Percentiles rank a stretch among this genome's conserved stretches.
Conservation (phyloP, 1,140 invertebrate genomes). For the Coptotermes formosanus region DNA sequence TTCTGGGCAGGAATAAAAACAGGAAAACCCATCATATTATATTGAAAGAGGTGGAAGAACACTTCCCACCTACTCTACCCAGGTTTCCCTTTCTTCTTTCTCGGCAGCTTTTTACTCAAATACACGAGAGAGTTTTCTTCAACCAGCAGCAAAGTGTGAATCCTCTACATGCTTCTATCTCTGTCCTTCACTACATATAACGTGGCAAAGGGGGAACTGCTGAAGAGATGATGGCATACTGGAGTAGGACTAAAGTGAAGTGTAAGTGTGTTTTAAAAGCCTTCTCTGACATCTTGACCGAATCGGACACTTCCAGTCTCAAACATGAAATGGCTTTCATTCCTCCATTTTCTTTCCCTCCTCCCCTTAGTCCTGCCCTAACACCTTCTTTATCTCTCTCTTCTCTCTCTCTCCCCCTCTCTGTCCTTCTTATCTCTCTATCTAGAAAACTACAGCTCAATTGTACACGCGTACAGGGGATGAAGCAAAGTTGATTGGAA, state of each 20-base stretch:
- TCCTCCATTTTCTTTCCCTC: constrained; percentile 25
- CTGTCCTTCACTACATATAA: neutral
- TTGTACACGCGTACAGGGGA: too few relatives aligned
- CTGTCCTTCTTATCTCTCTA: neutral
- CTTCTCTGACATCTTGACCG: constrained; percentile 36
- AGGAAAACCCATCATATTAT: neutral
- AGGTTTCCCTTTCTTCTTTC: neutral
- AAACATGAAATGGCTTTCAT: constrained; percentile 35
- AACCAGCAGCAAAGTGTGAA: neutral
- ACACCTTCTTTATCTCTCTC: neutral
- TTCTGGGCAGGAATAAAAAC: neutral
- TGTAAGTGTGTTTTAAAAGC: constrained; percentile 36
- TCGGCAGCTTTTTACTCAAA: neutral
- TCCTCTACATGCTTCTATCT: neutral
- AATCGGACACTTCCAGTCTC: constrained; percentile 33
- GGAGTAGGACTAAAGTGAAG: constrained; percentile 28
- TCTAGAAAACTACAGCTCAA: neutral
- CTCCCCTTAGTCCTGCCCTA: neutral
- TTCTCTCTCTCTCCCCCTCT: too few relatives aligned
- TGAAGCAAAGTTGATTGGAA: too few relatives aligned
- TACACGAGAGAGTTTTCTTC: neutral
- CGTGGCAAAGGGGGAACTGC: neutral
- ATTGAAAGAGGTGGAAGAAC: neutral
- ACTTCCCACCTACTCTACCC: neutral
- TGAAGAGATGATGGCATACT: neutral